Evolutionary conservation across 1,140 invertebrate genomes (phyloP).

Genomic region (Penaeus japonicus): DNA sequence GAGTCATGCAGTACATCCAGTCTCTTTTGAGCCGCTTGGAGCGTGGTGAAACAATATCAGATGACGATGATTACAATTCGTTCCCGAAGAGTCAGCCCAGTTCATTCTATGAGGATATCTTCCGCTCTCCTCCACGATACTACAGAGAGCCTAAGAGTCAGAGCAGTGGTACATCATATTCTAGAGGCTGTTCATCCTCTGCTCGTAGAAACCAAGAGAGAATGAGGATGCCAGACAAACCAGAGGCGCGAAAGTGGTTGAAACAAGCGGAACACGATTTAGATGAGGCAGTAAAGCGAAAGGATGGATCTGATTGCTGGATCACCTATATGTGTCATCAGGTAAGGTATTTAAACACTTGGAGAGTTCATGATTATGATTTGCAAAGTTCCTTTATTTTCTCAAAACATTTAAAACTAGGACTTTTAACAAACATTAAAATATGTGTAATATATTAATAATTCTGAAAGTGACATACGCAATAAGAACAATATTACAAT

Average conservation of each 20-base stretch:
- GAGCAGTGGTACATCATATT: too few species aligned
- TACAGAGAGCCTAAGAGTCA: neutral
- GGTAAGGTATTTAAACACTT: constrained; percentile 14
- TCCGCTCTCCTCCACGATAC: neutral
- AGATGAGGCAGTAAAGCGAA: neutral
- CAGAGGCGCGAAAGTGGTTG: too few species aligned
- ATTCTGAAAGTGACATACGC: too few species aligned
- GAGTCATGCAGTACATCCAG: constrained; percentile 29
- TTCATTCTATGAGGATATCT: neutral
- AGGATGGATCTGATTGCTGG: neutral
- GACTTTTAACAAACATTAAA: too few species aligned
- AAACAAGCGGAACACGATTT: too few species aligned
- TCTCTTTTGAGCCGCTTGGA: constrained; percentile 21
- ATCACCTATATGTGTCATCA: constrained; percentile 21
- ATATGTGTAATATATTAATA: too few species aligned
- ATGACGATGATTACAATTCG: neutral
- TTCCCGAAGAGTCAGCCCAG: neutral
- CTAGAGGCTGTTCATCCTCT: too few species aligned
- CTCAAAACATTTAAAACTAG: too few species aligned
- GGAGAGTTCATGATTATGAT: neutral
- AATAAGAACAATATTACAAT: too few species aligned
- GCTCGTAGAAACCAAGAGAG: too few species aligned
- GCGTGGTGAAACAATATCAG: constrained; percentile 16
- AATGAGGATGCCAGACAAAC: too few species aligned
- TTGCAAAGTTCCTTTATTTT: neutral